Percentiles rank a stretch among this genome's conserved stretches.
Evolutionary conservation across 2,113 vertebrate species (phyloP).

Genomic region (Mandrillus leucophaeus): DNA sequence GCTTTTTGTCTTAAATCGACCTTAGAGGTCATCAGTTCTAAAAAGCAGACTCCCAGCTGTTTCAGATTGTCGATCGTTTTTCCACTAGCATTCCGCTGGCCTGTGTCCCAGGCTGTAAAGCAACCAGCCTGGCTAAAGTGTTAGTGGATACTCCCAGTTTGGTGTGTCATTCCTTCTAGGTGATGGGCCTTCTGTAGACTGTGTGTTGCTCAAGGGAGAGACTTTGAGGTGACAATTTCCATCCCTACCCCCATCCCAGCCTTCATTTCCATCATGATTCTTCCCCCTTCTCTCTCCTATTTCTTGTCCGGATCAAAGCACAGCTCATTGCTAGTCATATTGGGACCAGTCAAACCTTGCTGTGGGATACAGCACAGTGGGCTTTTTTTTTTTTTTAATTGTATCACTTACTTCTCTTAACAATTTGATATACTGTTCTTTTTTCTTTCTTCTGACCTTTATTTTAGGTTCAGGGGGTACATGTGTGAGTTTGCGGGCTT

Average conservation of each 20-base stretch:
- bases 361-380: background rate
- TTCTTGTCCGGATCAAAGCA: background rate
- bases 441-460: too few species aligned
- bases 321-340: background rate
- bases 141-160: too few species aligned
- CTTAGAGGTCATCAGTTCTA: background rate
- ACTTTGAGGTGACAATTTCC: background rate
- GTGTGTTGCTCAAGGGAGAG: background rate
- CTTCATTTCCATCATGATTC: background rate
- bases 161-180: background rate
- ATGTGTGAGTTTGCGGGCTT: background rate
- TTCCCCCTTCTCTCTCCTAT: background rate
- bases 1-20: background rate
- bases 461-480: too few species aligned
- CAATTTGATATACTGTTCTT: too few species aligned
- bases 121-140: too few species aligned
- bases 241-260: background rate
- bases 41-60: background rate
- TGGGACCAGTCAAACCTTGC: background rate
- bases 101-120: background rate
- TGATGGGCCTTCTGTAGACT: background rate
- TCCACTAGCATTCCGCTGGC: background rate
- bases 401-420: too few species aligned
- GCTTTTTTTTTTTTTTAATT: too few species aligned
- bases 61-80: background rate